Evolutionary conservation across 1,140 invertebrate species (phyloP).

Genomic region (Drosophila pseudoobscura): DNA sequence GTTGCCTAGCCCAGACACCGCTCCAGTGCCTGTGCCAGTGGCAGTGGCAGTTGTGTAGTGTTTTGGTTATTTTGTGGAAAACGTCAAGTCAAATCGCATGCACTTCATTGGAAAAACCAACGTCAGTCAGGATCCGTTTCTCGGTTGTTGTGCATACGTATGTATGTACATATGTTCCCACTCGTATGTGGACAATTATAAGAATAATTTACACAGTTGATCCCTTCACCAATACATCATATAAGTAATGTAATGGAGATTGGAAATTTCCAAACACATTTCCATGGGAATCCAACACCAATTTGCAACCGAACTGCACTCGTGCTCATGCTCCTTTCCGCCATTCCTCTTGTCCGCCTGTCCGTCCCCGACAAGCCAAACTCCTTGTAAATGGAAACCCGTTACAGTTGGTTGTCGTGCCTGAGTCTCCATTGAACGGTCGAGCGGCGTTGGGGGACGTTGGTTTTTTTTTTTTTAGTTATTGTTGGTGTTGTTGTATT

Average conservation of each 20-base stretch:
- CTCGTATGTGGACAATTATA: no score
- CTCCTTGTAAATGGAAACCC: conserved; percentile 78
- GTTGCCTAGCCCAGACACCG: background rate
- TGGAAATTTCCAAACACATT: conserved; percentile 57
- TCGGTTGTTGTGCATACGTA: background rate
- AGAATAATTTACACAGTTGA: no score
- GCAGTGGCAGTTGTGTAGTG: conserved; percentile 40
- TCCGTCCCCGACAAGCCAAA: conserved; percentile 24
- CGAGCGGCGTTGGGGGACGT: conserved; percentile 27
- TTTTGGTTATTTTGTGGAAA: conserved; percentile 68
- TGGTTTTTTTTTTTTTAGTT: conserved; percentile 11
- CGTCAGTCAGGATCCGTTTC: conserved; percentile 11
- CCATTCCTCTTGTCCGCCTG: background rate
- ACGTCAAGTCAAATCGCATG: conserved; percentile 65
- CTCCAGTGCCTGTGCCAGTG: background rate
- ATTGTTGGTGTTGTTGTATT: conserved; percentile 13
- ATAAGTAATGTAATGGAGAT: background rate
- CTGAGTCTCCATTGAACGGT: conserved; percentile 30
- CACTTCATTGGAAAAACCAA: conserved; percentile 50
- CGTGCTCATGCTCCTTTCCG: conserved; percentile 46
- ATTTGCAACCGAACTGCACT: conserved; percentile 61
- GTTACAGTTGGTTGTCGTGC: conserved; percentile 76
- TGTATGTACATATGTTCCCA: no score
- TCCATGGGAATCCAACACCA: conserved; percentile 76
- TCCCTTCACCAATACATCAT: no score